Conservation (phyloP, 2,113 vertebrate genomes). For the Guaruba guarouba region DNA sequence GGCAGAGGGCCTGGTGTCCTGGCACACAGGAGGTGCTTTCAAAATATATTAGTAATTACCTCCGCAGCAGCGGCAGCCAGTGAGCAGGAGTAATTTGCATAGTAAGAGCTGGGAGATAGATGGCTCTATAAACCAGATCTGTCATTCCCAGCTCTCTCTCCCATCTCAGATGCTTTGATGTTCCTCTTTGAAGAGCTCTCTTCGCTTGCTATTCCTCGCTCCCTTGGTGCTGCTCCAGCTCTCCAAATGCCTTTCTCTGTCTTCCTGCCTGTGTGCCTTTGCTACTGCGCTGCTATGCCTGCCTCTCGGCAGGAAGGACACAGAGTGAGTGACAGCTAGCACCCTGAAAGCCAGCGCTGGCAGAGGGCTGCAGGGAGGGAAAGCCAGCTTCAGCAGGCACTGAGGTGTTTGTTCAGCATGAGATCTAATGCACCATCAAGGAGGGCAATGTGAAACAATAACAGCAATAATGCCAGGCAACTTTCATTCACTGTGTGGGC, state of each 20-base stretch:
- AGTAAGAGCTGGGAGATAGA: conserved; percentile 61
- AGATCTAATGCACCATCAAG: neutral
- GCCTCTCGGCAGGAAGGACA: neutral
- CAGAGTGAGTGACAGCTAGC: neutral
- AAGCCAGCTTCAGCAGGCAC: neutral
- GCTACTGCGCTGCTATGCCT: neutral
- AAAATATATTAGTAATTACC: conserved; percentile 21
- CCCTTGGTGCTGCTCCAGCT: conserved; percentile 59
- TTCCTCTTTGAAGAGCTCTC: conserved; percentile 68
- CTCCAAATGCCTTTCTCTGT: neutral
- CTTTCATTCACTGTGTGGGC: rapidly evolving
- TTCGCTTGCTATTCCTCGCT: neutral
- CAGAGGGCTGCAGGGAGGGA: neutral
- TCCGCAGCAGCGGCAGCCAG: neutral
- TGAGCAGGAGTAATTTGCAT: conserved; percentile 61
- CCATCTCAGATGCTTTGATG: conserved; percentile 61
- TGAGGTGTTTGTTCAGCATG: neutral
- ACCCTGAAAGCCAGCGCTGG: neutral
- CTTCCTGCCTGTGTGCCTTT: neutral
- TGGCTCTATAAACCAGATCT: conserved; percentile 73
- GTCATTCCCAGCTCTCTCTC: conserved; percentile 48
- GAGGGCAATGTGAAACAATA: neutral
- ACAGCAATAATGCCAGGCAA: neutral
- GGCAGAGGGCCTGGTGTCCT: neutral
- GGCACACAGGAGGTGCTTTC: neutral